Conservation (phyloP, 2,888 invertebrate species). For the Cryptophagus acutangulus region DNA sequence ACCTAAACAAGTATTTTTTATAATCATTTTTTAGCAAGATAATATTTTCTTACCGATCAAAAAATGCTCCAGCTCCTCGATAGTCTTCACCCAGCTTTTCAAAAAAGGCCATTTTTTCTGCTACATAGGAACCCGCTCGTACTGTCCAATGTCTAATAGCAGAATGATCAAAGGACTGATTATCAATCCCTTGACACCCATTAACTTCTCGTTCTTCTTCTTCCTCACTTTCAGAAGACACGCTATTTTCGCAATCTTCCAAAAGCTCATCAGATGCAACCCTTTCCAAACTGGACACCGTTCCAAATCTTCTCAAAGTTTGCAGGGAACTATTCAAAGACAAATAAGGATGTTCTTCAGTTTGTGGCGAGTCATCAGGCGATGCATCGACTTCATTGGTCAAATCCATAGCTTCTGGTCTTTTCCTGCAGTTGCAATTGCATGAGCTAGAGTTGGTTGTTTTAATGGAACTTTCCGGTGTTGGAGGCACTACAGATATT, state of each 20-base stretch:
- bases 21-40: background rate
- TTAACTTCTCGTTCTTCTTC: slow-evolving; percentile 24
- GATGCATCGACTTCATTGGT: too few species aligned
- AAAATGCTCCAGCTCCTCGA: slow-evolving; percentile 40
- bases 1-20: slow-evolving; percentile 35
- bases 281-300: slow-evolving; percentile 68
- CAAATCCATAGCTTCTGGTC: too few species aligned
- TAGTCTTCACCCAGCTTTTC: slow-evolving; percentile 58
- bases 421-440: too few species aligned
- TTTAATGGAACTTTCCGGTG: slow-evolving; percentile 31
- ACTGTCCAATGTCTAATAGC: slow-evolving; percentile 66
- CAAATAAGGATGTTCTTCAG: slow-evolving; percentile 70
- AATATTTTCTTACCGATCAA: slow-evolving; percentile 44
- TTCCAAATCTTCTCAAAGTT: slow-evolving; percentile 57
- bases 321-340: slow-evolving; percentile 58
- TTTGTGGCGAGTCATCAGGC: slow-evolving; percentile 64
- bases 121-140: slow-evolving; percentile 73
- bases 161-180: slow-evolving; percentile 43
- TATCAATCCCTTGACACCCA: slow-evolving; percentile 43
- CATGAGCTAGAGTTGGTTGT: slow-evolving; percentile 17
- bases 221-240: slow-evolving; percentile 30
- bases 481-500: slow-evolving; percentile 34
- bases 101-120: slow-evolving; percentile 72
- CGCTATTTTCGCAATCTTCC: slow-evolving; percentile 49
- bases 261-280: slow-evolving; percentile 56